Evolutionary conservation across 2,113 vertebrate species (phyloP).

Genomic region (Gavia stellata): DNA sequence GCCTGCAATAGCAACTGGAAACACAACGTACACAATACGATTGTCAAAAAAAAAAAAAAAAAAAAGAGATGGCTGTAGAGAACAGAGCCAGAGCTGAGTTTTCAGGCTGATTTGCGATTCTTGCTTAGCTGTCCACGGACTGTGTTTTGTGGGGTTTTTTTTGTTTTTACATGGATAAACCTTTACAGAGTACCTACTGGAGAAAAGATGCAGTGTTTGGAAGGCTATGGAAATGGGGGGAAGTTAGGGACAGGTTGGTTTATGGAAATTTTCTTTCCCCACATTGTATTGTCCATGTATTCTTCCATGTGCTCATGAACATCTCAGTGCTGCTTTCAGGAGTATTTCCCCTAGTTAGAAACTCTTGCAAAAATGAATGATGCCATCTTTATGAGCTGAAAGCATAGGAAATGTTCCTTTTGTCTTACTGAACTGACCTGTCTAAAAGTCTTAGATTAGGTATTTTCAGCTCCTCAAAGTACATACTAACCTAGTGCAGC

Average conservation of each 20-base stretch:
- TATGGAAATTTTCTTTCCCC: not conserved
- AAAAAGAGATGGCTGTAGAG: not conserved
- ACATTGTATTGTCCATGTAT: not conserved
- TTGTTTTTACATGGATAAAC: not conserved
- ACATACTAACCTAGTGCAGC: not conserved
- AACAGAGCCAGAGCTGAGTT: not conserved
- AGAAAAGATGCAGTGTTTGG: not conserved
- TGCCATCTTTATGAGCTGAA: not conserved
- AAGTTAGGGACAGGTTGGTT: not conserved
- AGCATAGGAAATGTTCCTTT: not conserved
- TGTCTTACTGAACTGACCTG: not conserved
- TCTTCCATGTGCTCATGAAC: not conserved
- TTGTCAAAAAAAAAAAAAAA: not conserved
- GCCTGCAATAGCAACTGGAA: constrained; percentile 42
- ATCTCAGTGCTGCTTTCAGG: not conserved
- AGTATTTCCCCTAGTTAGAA: not conserved
- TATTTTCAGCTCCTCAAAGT: not conserved
- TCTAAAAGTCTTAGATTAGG: not conserved
- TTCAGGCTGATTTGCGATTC: not conserved
- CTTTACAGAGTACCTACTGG: not conserved
- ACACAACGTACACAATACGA: constrained; percentile 23
- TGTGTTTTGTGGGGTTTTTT: too few relatives aligned
- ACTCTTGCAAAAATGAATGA: not conserved
- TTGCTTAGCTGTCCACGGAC: not conserved
- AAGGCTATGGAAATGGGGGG: not conserved